Base-by-base conservation (phyloP, 2,797 vertebrate genomes). In the Syngnathus acus region DNA sequence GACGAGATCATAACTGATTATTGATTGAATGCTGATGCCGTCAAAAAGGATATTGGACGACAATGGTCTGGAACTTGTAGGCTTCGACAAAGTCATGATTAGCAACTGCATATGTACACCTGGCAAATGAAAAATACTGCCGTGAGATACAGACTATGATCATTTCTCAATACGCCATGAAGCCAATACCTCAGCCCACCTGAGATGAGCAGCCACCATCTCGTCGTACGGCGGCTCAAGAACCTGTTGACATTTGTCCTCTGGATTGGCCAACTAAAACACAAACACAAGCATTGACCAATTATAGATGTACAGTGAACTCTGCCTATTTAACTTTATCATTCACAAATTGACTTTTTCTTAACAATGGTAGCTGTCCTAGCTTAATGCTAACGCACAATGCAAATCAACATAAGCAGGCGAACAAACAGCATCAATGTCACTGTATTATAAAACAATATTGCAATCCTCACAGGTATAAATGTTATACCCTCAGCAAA, bases 41-140 rank as follows among this genome's bases (percentile, higher is more conserved):
- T 55, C 6, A 61, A 26, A 47, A 97, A 98, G 93, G 97, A 98
- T 99, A 98, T 97, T 99, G 97, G 38, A 98, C 95, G 0, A 98
- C 95, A 42, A 98, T 92, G 0, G 95, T 97, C 86, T 99, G 97
- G 79, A 93, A 97, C 84, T 95, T 97, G 86, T 98, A 99, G 0
- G 97, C 97, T 78, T 98, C 97, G 50, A 98, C 81, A 43, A 98
- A 99, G 87, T 99, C 96, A 21, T 98, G 96, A 78, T 98, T 98
- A 21, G 93, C 89, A 76, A 94, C 97, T 0, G 96, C 94, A 0
- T 92, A 94, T 0, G 93, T 97, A 75, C 97, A 98, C 82, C 97
- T 99, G 89, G 1, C 17, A 32, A 19, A 45, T 5, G 4, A 16
- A 1, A 19, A 60, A 38, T 19, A 43, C 13, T 17, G 23, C 54